Base-by-base conservation (phyloP, 2,888 invertebrate genomes). In the Zaprionus obscuricornis region DNA sequence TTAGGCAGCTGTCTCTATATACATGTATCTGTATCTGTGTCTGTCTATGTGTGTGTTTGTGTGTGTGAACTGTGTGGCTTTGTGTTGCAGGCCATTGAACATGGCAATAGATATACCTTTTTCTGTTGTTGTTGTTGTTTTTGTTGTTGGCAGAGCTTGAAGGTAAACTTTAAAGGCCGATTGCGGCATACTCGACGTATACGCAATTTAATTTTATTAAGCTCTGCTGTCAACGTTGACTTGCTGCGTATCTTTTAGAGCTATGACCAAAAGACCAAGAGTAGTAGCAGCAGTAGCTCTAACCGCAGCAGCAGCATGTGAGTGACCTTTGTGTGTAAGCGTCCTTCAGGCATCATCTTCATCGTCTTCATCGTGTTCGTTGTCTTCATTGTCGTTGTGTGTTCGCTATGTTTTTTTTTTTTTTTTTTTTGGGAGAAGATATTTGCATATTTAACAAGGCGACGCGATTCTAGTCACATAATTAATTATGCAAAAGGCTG, bases 401-500 rank as follows among this genome's bases (percentile, higher is more conserved):
- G n/a, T n/a, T n/a, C n/a, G 7, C 20, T 18, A 11, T 6, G 7
- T 8, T 7, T 10, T 14, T 16, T 29, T 29, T 26, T 10, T 26
- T 26, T 13, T 24, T 14, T 14, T 13, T 39, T 7, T 26, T 27
- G 43, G n/a, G 10, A 5, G 17, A 31, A n/a, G 54, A 63, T 64
- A 81, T 79, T 79, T 85, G 74, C 79, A 85, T 84, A 85, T 84
- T 76, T 81, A 85, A 81, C 79, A 83, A 85, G 81, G 69, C 66
- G 63, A 64, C 66, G 66, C 64, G 56, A 49, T 65, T 62, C 68
- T 58, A 64, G 83, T 75, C 85, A 81, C 86, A 83, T 79, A 83
- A 79, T 79, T 79, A 79, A 79, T 83, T 79, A 85, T 79, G 85
- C 78, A 79, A 83, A 76, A 83, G 85, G 56, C 65, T 56, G 70